phyloP scores from a whole-genome alignment of 2,888 invertebrate species.

The Drosophila birchii region DNA sequence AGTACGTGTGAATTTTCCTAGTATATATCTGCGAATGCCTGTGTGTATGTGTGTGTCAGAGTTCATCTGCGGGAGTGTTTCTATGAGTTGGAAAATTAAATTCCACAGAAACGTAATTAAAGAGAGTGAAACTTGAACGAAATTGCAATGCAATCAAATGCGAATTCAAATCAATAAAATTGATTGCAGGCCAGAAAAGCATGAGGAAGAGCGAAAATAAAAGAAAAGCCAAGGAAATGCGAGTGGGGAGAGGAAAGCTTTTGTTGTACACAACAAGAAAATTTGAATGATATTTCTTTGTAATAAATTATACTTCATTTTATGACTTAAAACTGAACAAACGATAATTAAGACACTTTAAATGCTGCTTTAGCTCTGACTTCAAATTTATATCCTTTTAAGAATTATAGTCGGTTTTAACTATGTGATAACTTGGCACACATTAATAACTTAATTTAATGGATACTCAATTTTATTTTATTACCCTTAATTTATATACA shows the following conservation, averaged over 20 bases:
- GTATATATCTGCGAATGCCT: slow-evolving; percentile 1
- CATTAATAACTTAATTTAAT: neutral
- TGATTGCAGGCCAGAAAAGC: slow-evolving; percentile 50
- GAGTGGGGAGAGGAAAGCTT: slow-evolving; percentile 20
- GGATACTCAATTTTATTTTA: neutral
- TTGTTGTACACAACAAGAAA: neutral
- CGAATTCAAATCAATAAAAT: slow-evolving; percentile 69
- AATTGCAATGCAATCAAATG: slow-evolving; percentile 38
- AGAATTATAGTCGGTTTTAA: neutral
- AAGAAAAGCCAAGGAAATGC: slow-evolving; percentile 6
- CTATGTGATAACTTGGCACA: neutral
- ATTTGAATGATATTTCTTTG: neutral
- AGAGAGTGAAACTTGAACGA: slow-evolving; percentile 33
- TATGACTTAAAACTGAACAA: neutral
- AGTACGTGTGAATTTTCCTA: slow-evolving; percentile 56
- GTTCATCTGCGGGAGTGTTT: slow-evolving; percentile 4
- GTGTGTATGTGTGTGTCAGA: neutral
- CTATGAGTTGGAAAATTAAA: slow-evolving; percentile 20
- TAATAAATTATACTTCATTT: neutral
- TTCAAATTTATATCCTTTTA: neutral
- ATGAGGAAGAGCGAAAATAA: slow-evolving; percentile 2
- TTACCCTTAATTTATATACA: neutral
- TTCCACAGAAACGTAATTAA: slow-evolving; percentile 39
- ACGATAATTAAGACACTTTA: neutral
- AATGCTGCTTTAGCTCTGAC: neutral